A percentile compares a stretch with the other conserved stretches of the same genome.
phyloP scores from a whole-genome alignment of 2,797 vertebrate species.

The Acanthurus leucopareius region DNA sequence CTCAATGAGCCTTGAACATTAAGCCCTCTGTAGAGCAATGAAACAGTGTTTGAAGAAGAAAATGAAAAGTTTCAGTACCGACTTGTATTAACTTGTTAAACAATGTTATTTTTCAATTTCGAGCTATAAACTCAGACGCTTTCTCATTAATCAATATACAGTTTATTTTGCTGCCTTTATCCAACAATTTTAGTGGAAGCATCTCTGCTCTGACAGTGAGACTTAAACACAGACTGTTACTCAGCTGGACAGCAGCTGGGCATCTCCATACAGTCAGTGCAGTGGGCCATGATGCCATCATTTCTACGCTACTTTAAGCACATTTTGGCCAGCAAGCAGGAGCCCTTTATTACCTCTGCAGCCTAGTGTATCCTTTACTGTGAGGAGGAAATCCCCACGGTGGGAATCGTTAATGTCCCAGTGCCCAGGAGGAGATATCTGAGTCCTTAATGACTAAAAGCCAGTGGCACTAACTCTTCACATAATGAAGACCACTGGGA shows the following conservation, averaged over 20 bases:
- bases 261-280: constrained; percentile 15
- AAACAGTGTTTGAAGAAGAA: neutral
- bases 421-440: constrained; percentile 27
- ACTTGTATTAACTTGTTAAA: constrained; percentile 1
- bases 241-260: constrained; percentile 3
- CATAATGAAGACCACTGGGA: constrained; percentile 73
- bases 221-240: neutral
- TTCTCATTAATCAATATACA: neutral
- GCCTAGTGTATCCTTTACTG: constrained; percentile 27
- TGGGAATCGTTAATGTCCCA: constrained; percentile 44
- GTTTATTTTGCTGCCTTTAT: neutral
- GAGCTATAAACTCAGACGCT: neutral
- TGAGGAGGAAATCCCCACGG: constrained; percentile 36
- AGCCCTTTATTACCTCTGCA: constrained; percentile 43
- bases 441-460: constrained; percentile 50
- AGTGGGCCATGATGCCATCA: constrained; percentile 7
- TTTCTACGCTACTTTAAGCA: constrained; percentile 30
- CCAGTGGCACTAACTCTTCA: constrained; percentile 46
- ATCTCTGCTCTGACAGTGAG: neutral
- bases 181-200: neutral
- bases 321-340: constrained; percentile 29
- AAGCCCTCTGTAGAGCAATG: neutral
- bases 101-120: neutral
- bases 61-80: neutral
- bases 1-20: neutral